Evolutionary conservation across 1,140 invertebrate genomes (phyloP).

Genomic region (Zaprionus lachaisei): DNA sequence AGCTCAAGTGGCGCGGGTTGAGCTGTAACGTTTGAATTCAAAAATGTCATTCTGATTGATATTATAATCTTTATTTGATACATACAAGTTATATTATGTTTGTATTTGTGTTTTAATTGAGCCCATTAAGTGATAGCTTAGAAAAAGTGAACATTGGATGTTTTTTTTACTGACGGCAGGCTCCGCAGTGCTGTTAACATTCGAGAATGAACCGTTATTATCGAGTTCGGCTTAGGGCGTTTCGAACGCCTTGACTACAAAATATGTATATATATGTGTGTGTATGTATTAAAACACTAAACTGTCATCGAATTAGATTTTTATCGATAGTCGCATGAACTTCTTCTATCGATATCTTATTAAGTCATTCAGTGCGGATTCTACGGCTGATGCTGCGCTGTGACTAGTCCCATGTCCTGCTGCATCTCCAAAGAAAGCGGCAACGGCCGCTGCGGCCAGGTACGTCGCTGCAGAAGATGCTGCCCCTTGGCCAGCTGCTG

Average conservation of each 20-base stretch:
- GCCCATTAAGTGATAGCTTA: conserved; percentile 42
- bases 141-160: conserved; percentile 61
- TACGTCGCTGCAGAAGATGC: conserved; percentile 77
- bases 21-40: conserved; percentile 19
- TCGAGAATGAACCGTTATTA: conserved; percentile 46
- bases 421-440: conserved; percentile 61
- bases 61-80: not conserved
- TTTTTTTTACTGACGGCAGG: conserved; percentile 35
- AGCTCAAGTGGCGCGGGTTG: not conserved
- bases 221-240: conserved; percentile 57
- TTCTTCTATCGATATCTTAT: not conserved
- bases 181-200: conserved; percentile 52
- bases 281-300: not conserved
- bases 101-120: conserved; percentile 23
- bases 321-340: not conserved
- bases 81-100: not conserved
- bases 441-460: conserved; percentile 83
- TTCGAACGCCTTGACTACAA: conserved; percentile 54
- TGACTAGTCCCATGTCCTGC: conserved; percentile 64
- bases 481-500: conserved; percentile 84
- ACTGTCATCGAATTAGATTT: not conserved
- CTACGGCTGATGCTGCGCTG: conserved; percentile 28
- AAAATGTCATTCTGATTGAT: not conserved
- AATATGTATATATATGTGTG: conserved; percentile 26
- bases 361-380: conserved; percentile 33